Evolutionary conservation across 2,113 vertebrate species (phyloP).

Genomic region (Emydocephalus ijimae): DNA sequence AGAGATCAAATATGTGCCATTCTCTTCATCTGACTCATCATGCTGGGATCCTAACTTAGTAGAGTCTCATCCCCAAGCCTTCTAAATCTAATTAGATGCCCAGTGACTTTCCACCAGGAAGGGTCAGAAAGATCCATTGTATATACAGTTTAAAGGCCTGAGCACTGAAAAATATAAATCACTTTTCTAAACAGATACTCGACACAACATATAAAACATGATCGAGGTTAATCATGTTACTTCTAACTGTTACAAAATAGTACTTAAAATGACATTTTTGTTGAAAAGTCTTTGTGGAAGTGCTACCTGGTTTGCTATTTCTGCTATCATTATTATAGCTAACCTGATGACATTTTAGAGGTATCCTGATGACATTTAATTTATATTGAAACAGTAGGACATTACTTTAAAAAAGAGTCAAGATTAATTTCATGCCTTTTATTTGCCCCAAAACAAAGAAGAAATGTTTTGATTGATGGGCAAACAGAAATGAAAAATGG

Average conservation of each 20-base stretch:
- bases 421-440: constrained; percentile 14
- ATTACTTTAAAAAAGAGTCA: background rate
- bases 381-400: background rate
- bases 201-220: background rate
- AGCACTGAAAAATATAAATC: background rate
- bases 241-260: background rate
- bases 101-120: background rate
- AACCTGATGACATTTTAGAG: constrained; percentile 12
- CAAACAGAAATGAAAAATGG: background rate
- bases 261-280: background rate
- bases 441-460: constrained; percentile 18
- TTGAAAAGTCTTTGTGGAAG: constrained; percentile 11
- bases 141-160: background rate
- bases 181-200: background rate
- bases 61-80: background rate
- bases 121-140: background rate
- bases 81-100: background rate
- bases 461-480: constrained; percentile 2
- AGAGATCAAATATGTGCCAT: background rate
- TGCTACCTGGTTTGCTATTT: constrained; percentile 18
- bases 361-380: background rate
- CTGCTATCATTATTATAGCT: background rate
- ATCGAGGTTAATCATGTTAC: background rate
- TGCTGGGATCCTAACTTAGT: background rate
- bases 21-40: background rate